Base-by-base conservation (phyloP, 2,113 vertebrate genomes). In the Leuciscus idus region DNA sequence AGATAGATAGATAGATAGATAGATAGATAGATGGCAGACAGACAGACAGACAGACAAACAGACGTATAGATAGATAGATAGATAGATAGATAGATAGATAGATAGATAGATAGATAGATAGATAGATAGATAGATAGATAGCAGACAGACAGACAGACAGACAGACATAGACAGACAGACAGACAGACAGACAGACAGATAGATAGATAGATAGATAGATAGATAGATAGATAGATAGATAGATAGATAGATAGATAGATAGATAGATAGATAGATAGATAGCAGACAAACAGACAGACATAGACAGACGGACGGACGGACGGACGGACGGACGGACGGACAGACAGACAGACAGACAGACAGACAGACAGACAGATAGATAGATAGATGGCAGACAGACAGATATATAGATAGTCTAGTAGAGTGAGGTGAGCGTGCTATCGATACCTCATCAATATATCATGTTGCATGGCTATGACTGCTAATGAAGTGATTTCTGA, bases 401-500 rank as follows among this genome's bases (percentile, higher is more conserved):
- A 23, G 19, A 57, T 8, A 57, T 19, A 57, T 2, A 59, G 55
- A 19, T 55, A 52, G 6, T 43, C n/a, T 0, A 15, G 21, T 21
- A 75, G 43, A 75, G 52, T 43, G 48, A 52, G 26, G 12, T 48
- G 23, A 59, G 6, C 19, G 66, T 36, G 48, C 1, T 43, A 59
- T 84, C 50, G 4, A 59, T 3, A 57, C 3, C 68, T 43, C 66
- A 83, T 84, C 30, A 59, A 73, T 83, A 59, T 43, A 73, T 73
- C 50, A 83, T 84, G 33, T 43, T 23, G 33, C 66, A 84, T 72
- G 50, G 21, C 28, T 84, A 43, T 73, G 81, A 59, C 48, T 73
- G 21, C 50, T 72, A 83, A 82, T 82, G 80, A 68, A 82, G 80
- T 68, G 80, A 68, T 81, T 39, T 21, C 10, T 68, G 80, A 61